Percentiles rank a stretch among this genome's conserved stretches.
These are phyloP conservation scores for Tauraco hartlaubi DNA, from an alignment of 2,797 vertebrate genomes.

Conservation along the genomic window DNA sequence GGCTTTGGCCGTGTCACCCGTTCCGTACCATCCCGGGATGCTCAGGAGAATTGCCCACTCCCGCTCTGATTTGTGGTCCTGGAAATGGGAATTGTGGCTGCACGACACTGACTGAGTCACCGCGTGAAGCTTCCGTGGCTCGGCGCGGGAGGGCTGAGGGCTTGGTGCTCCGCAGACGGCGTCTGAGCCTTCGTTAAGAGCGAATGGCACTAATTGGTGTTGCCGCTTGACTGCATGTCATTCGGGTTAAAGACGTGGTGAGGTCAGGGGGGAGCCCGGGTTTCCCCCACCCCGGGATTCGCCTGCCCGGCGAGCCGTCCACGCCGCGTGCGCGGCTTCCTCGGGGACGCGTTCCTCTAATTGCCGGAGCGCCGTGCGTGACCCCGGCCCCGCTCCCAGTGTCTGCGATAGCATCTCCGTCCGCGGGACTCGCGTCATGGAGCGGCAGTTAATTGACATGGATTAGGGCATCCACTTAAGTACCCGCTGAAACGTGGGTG, in stretches of 20 bases:
- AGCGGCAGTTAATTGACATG: slow-evolving; percentile 50
- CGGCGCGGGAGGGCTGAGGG: not conserved
- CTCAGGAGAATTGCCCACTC: not conserved
- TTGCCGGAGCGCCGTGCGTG: not conserved
- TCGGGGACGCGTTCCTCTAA: accelerated
- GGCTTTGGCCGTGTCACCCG: not conserved
- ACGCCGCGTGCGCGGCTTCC: accelerated
- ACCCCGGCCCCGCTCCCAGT: not conserved
- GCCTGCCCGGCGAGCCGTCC: not conserved
- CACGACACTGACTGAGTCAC: not conserved
- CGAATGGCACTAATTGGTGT: not conserved
- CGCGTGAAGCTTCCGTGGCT: not conserved
- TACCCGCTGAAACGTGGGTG: slow-evolving; percentile 18
- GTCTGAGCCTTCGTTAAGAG: not conserved
- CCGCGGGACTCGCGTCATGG: slow-evolving; percentile 19
- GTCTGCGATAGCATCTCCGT: not conserved
- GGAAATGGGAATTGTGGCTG: not conserved
- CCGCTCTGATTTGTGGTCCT: not conserved
- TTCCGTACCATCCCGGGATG: not conserved
- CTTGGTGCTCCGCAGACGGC: not conserved
- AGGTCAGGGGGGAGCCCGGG: not conserved
- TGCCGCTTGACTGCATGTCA: not conserved
- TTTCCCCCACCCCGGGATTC: not conserved
- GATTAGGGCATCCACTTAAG: slow-evolving; percentile 52
- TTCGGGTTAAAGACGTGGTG: not conserved